Evolutionary conservation across 2,797 vertebrate species (phyloP).

Genomic region (Adrianichthys oophorus): DNA sequence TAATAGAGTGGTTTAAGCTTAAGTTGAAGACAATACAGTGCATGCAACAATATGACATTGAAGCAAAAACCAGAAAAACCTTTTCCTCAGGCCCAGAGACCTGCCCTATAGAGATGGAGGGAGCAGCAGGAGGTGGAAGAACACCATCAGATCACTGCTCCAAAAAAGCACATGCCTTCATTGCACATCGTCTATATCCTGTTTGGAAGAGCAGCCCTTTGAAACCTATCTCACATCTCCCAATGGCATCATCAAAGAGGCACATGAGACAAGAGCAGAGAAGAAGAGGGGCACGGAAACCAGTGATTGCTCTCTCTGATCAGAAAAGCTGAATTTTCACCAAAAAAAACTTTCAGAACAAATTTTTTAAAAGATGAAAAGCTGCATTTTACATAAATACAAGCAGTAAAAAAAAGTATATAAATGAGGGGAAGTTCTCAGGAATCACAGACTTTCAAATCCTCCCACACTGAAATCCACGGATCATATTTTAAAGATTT

Average conservation of each 20-base stretch:
- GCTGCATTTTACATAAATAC: constrained; percentile 33
- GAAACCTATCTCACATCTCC: constrained; percentile 73
- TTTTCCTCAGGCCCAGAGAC: constrained; percentile 50
- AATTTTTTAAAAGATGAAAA: constrained; percentile 47
- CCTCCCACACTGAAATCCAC: constrained; percentile 52
- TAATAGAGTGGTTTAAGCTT: no score
- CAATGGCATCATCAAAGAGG: constrained; percentile 68
- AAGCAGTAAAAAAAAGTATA: constrained; percentile 40
- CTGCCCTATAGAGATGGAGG: constrained; percentile 47
- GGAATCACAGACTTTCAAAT: constrained; percentile 38
- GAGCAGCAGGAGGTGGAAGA: constrained; percentile 61
- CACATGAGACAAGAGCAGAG: constrained; percentile 42
- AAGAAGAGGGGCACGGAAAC: constrained; percentile 42
- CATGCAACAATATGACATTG: constrained; percentile 47
- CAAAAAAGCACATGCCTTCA: constrained; percentile 61
- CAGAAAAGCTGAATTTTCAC: constrained; percentile 37
- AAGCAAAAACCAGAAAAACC: constrained; percentile 40
- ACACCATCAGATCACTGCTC: constrained; percentile 65
- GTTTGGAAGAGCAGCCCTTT: constrained; percentile 71
- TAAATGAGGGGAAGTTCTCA: constrained; percentile 53
- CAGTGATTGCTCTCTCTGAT: constrained; percentile 28
- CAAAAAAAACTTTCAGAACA: constrained; percentile 33
- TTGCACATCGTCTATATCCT: constrained; percentile 77
- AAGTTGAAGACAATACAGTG: constrained; percentile 17
- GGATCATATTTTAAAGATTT: constrained; percentile 50